Percentiles rank a stretch among this genome's conserved stretches.
Conservation (phyloP, 2,113 vertebrate genomes). For the Dromaius novaehollandiae region DNA sequence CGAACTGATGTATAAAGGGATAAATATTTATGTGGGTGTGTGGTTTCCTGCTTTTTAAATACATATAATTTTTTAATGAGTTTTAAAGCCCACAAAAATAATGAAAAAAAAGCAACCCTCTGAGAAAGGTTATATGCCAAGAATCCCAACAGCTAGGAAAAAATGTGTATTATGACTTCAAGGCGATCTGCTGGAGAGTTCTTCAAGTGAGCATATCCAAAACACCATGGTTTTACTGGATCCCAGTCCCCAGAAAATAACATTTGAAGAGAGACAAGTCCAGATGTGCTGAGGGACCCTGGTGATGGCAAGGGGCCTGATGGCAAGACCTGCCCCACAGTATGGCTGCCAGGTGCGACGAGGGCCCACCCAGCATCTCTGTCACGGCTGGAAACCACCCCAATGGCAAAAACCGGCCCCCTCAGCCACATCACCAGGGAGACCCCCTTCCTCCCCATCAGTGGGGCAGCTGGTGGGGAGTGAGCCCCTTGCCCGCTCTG, state of each 20-base stretch:
- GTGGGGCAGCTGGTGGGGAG: too few species aligned
- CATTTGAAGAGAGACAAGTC: not conserved
- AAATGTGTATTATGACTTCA: not conserved
- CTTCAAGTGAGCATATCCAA: not conserved
- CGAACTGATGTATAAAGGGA: not conserved
- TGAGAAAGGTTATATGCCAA: not conserved
- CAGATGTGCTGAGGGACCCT: not conserved
- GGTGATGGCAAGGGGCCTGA: too few species aligned
- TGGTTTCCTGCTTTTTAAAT: not conserved
- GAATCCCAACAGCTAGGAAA: not conserved
- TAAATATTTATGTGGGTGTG: rapidly evolving
- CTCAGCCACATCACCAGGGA: rapidly evolving
- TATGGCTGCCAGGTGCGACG: too few species aligned
- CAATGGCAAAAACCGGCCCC: rapidly evolving
- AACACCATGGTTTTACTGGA: not conserved
- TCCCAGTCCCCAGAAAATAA: rapidly evolving
- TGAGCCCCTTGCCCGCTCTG: too few species aligned
- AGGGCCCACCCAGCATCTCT: too few species aligned
- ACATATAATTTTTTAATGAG: not conserved
- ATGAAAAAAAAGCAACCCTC: not conserved
- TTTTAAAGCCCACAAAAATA: not conserved
- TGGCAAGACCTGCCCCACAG: too few species aligned
- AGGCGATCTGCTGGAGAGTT: not conserved
- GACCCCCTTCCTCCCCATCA: not conserved
- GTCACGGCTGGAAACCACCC: not conserved